Percentiles rank a stretch among this genome's conserved stretches.
Conservation (phyloP, 1,140 invertebrate genomes). For the Conus betulinus region DNA sequence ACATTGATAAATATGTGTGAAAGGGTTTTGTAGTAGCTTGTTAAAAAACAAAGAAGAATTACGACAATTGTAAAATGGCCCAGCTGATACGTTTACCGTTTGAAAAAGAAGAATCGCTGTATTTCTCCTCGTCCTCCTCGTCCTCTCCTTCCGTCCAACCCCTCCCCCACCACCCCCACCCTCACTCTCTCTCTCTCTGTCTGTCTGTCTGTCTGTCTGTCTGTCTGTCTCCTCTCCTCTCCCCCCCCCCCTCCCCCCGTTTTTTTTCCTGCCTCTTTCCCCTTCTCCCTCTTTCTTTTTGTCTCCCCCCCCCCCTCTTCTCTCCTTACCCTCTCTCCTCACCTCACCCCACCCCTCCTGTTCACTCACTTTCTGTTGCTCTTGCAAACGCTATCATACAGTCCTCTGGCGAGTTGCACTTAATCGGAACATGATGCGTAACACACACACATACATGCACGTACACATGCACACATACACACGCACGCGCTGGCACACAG, state of each 20-base stretch:
- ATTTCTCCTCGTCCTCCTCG: too few relatives aligned
- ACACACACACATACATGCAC: constrained; percentile 16
- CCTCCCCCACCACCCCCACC: too few relatives aligned
- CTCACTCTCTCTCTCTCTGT: background rate
- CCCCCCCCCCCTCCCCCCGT: background rate
- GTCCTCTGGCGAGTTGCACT: background rate
- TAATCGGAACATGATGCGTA: background rate
- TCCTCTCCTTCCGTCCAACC: too few relatives aligned
- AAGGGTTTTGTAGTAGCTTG: too few relatives aligned
- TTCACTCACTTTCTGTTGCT: background rate
- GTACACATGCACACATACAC: constrained; percentile 20
- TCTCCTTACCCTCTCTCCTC: background rate
- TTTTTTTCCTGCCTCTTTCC: background rate
- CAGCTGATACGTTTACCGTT: too few relatives aligned
- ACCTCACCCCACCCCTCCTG: background rate
- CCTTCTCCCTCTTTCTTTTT: background rate
- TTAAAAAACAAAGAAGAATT: too few relatives aligned
- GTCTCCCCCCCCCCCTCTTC: background rate
- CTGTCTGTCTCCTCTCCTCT: background rate
- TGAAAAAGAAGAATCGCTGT: too few relatives aligned
- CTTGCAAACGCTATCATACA: background rate
- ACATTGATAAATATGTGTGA: too few relatives aligned
- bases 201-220: constrained; percentile 18
- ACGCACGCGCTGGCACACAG: background rate
- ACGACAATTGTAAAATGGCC: too few relatives aligned